These are phyloP conservation scores for Geodia barretti DNA, from an alignment of 37 sponge, comb jelly and placozoan species.

Conservation along the genomic window DNA sequence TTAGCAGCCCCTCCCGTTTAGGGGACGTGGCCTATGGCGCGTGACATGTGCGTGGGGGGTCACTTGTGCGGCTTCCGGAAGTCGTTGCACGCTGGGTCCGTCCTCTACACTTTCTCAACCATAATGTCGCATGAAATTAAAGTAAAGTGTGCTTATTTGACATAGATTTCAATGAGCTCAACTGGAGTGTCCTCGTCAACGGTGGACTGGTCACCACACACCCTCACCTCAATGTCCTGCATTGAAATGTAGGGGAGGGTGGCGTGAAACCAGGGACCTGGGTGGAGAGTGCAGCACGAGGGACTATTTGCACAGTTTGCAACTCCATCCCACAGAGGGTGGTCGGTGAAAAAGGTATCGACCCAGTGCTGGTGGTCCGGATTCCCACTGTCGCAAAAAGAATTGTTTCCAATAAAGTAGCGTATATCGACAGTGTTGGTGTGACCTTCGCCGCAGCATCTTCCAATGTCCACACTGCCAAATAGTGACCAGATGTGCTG, in stretches of 20 bases:
- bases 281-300: constrained; percentile 10
- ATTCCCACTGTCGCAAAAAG: constrained; percentile 29
- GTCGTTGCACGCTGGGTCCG: no score
- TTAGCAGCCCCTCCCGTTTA: no score
- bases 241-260: background rate
- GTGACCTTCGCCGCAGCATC: background rate
- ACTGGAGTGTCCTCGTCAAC: constrained; percentile 23
- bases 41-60: no score
- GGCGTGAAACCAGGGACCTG: constrained; percentile 22
- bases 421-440: background rate
- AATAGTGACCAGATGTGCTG: constrained; percentile 26
- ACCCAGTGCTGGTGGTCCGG: background rate
- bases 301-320: background rate
- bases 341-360: constrained; percentile 2
- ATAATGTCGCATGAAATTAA: no score
- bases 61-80: no score
- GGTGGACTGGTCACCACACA: constrained; percentile 16
- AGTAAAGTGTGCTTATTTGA: no score
- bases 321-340: constrained; percentile 44
- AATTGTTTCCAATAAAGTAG: constrained; percentile 41
- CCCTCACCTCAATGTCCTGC: constrained; percentile 31
- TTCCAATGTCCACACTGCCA: background rate
- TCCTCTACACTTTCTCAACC: no score
- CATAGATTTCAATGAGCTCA: constrained; percentile 12
- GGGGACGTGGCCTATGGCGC: no score